Base-by-base conservation (phyloP, 2,113 vertebrate genomes). In the Corydoras sp. region DNA sequence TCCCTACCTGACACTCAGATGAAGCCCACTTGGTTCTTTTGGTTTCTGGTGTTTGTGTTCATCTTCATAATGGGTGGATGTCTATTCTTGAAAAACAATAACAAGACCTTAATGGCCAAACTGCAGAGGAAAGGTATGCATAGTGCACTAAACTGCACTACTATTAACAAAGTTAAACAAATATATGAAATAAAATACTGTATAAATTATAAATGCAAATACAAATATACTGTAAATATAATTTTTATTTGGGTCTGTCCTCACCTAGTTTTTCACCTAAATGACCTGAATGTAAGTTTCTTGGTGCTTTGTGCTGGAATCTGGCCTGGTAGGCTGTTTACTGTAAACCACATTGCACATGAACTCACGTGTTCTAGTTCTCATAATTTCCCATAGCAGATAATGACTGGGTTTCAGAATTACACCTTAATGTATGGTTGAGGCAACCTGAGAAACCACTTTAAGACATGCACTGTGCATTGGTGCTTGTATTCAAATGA, bases 381-480 rank as follows among this genome's bases (percentile, higher is more conserved):
- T 72, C 69, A 71, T 65, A 65, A 70, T 32, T 55, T 35, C 56
- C 6, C n/a, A 60, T 54, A 62, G 55, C 35, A 13, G 35, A 71
- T 50, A 64, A 9, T 15, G 8, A 10, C 5, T 32, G 31, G 13
- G 63, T 75, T 78, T 78, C 76, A 78, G 30, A 75, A 78, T 74
- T 65, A 75, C 68, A 60, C n/a, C 55, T 9, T 48, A 58, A 51
- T 58, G 14, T 51, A 14, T 53, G 15, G 2, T 49, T 69, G n/a
- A 74, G 18, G 31, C 56, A 68, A 60, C 54, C 64, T 55, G 64
- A 74, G 72, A 78, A 75, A 78, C 76, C 72, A 59, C 68, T 53
- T 53, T 15, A 60, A 51, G 64, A 43, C 4, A 30, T 54, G 14
- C 15, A 18, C 29, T 58, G n/a, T 48, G 48, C 48, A 0, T 4